phyloP scores from a whole-genome alignment of 2,797 vertebrate species.

The Macropodus opercularis region DNA sequence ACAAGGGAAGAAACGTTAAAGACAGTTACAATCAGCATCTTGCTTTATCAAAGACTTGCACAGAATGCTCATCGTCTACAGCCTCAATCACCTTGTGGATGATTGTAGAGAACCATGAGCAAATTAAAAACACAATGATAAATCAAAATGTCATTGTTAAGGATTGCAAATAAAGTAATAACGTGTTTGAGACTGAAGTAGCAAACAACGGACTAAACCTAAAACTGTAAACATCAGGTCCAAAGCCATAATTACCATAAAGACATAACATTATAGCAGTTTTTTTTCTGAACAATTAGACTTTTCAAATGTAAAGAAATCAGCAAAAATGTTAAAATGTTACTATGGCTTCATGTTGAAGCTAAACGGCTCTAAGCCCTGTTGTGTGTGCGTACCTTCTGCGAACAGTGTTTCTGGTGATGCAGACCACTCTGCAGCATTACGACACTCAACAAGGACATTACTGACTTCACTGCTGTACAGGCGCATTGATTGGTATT shows the following conservation, averaged over 20 bases:
- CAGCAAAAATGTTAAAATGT: no score
- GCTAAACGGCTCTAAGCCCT: no score
- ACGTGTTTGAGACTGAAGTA: background rate
- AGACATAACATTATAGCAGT: background rate
- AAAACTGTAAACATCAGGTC: background rate
- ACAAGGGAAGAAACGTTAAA: background rate
- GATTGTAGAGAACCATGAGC: background rate
- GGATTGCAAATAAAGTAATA: background rate
- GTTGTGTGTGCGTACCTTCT: no score
- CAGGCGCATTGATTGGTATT: background rate
- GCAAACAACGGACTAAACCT: background rate
- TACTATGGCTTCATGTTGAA: no score
- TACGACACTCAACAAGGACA: background rate
- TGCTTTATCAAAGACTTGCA: conserved; percentile 19
- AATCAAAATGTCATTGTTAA: background rate
- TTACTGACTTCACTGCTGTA: conserved; percentile 3
- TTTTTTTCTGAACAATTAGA: no score
- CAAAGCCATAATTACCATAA: background rate
- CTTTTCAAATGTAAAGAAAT: no score
- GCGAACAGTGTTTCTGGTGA: background rate
- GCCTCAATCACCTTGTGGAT: conserved; percentile 5
- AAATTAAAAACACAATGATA: background rate
- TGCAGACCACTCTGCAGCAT: background rate
- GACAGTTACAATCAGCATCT: conserved; percentile 14
- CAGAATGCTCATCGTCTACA: background rate